A percentile compares a stretch with the other conserved stretches of the same genome.
phyloP scores from a whole-genome alignment of 2,797 vertebrate species.

The Erithacus rubecula region DNA sequence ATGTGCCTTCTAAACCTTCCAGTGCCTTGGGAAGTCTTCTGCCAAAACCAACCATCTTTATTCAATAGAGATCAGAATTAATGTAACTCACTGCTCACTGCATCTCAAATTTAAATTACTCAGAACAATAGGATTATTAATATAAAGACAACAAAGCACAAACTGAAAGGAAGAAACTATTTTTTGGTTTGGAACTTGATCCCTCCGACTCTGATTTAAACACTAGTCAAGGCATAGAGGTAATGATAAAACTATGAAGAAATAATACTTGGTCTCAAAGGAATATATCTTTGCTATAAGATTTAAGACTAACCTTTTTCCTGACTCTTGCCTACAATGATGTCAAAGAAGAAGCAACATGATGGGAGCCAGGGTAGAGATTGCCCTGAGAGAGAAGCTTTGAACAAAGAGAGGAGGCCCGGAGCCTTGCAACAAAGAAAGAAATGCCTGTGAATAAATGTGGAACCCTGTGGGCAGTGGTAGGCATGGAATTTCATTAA shows the following conservation, averaged over 20 bases:
- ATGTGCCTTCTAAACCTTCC: background rate
- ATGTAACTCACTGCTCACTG: background rate
- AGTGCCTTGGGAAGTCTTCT: background rate
- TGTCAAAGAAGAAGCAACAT: background rate
- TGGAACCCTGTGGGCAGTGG: background rate
- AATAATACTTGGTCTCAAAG: background rate
- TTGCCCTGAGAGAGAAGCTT: background rate
- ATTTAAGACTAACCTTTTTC: background rate
- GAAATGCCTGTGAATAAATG: background rate
- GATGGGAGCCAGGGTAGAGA: background rate
- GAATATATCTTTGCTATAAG: background rate
- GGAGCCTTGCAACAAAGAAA: background rate
- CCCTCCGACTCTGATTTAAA: background rate
- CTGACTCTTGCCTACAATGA: background rate
- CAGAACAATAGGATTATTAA: background rate
- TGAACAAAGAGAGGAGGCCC: slow-evolving; percentile 2
- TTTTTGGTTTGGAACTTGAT: background rate
- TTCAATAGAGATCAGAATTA: background rate
- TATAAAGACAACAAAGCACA: background rate
- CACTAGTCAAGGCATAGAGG: background rate
- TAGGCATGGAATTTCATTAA: slow-evolving; percentile 17
- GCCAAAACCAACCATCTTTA: background rate
- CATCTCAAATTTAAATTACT: background rate
- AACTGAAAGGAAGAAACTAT: background rate
- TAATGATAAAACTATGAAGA: background rate